Evolutionary conservation across 1,140 invertebrate species (phyloP), one percentile per base, ranked within the genome.

Genomic region (Papilio xuthus): DNA sequence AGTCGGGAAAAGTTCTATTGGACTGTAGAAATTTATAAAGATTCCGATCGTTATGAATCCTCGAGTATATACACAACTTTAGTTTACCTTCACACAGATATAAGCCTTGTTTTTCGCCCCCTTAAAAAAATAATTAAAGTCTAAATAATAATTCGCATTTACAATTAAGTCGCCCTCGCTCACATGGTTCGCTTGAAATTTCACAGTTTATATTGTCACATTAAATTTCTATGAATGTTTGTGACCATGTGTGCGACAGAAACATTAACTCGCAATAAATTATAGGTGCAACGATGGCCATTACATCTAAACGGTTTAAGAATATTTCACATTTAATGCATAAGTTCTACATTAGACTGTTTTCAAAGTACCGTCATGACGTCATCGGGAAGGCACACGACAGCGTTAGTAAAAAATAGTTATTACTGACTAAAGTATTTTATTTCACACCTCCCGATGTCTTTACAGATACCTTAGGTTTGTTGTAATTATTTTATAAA

Each of bases 31-130:
- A 80, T 81, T 83, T 80, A 82, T 79, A 76, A 81, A 81, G 82
- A 82, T 81, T 76, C 85, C 81, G 77, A 81, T 85, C 75, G 73
- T 82, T 82, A 76, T 81, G 80, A 86, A 84, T n/a, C 85, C 87
- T 89, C 91, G 90, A 87, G 87, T 93, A 93, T 93, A 88, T 92
- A 93, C 90, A 92, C 83, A 84, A 83, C 81, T 88, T 86, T 84
- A 87, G 83, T 86, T 82, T 86, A 87, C 85, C 84, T 81, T 84
- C 86, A 78, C 83, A 85, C 83, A 81, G 81, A 83, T 85, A 81
- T 85, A 81, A 78, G 81, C 81, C 85, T 82, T 83, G 79, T 78
- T 78, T 78, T 83, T 78, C 82, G 85, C 86, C 86, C 86, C 80
- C 84, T 86, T 84, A 82, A 87, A 86, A 87, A 88, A 89, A 85